phyloP scores from a whole-genome alignment of 2,113 vertebrate genomes.

The Prunella fulvescens region DNA sequence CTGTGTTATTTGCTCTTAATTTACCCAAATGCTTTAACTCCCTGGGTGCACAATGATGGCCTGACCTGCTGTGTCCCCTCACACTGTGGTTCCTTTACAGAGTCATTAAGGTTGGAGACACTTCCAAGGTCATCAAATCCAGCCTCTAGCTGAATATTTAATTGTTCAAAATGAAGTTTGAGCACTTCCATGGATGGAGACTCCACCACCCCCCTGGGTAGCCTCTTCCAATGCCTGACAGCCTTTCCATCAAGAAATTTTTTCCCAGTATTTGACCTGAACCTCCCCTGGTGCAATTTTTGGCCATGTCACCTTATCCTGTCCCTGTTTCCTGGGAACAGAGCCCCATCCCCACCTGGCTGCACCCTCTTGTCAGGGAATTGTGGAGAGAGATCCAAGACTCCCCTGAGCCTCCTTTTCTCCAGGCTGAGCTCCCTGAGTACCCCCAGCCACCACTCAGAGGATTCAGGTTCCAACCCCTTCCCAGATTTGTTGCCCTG shows the following conservation, averaged over 20 bases:
- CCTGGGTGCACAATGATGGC: neutral
- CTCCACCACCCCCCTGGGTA: neutral
- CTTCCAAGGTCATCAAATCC: neutral
- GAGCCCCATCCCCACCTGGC: accelerated
- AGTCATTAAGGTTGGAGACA: neutral
- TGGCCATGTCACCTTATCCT: neutral
- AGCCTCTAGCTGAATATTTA: neutral
- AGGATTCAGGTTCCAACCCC: neutral
- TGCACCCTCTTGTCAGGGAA: neutral
- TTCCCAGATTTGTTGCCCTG: neutral
- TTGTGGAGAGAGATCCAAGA: neutral
- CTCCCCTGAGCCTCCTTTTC: neutral
- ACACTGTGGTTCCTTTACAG: neutral
- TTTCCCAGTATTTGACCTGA: accelerated
- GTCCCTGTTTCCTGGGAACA: neutral
- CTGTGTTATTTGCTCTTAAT: neutral
- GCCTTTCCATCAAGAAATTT: neutral
- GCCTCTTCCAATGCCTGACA: neutral
- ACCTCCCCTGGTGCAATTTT: neutral
- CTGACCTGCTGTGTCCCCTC: neutral
- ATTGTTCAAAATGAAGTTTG: neutral
- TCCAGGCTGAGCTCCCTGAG: neutral
- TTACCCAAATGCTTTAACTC: neutral
- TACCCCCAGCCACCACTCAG: neutral
- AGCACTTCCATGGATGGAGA: too few species aligned